Conservation (phyloP, 2,797 vertebrate species). For the Rousettus madagascariensis region DNA sequence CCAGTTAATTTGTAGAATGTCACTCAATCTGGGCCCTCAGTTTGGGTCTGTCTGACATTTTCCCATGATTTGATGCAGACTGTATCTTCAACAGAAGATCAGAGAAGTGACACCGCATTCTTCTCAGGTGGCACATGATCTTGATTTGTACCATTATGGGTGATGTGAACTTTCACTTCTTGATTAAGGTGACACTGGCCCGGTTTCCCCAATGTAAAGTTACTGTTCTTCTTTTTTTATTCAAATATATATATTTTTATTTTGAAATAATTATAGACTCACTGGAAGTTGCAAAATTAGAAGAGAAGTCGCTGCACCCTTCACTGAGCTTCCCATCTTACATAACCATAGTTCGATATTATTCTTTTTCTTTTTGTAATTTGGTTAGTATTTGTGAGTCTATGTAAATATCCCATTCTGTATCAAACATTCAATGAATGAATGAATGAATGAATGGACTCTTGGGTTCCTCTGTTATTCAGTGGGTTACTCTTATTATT, state of each 20-base stretch:
- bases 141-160: background rate
- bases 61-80: background rate
- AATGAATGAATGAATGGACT: background rate
- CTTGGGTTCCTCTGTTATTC: background rate
- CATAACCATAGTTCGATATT: background rate
- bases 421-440: background rate
- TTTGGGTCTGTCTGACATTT: background rate
- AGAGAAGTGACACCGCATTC: background rate
- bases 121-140: background rate
- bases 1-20: background rate
- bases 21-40: background rate
- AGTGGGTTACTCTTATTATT: background rate
- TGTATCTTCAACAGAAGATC: background rate
- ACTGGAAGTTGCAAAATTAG: background rate
- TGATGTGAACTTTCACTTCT: slow-evolving; percentile 9
- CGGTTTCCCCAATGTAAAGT: background rate
- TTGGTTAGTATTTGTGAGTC: background rate
- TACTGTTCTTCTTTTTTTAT: background rate
- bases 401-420: background rate
- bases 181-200: background rate
- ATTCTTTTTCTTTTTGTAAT: background rate
- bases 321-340: background rate
- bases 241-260: background rate
- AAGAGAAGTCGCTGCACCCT: background rate
- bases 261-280: background rate